Percentiles rank a stretch among this genome's conserved stretches.
These are phyloP conservation scores for Octodon degus DNA, from an alignment of 2,113 vertebrate species.

Conservation along the genomic window DNA sequence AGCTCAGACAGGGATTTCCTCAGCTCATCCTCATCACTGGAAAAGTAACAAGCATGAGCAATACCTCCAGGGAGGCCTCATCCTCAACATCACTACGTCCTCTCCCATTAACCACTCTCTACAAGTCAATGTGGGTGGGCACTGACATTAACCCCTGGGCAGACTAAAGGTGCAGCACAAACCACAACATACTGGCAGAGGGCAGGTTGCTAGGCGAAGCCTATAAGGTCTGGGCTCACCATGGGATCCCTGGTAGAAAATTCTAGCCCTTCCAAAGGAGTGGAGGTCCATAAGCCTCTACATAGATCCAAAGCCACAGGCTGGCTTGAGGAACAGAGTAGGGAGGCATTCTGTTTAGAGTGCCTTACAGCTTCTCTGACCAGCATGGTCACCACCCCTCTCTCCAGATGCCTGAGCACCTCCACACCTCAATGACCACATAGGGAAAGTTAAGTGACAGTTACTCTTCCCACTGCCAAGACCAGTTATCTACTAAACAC, in stretches of 20 bases:
- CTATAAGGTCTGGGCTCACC: not conserved
- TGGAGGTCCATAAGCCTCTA: not conserved
- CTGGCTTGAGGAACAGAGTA: not conserved
- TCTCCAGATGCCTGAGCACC: not conserved
- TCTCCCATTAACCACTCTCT: not conserved
- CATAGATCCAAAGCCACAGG: not conserved
- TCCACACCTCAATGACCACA: conserved; percentile 2
- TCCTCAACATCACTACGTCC: not conserved
- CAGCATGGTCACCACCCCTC: not conserved
- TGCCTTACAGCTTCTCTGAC: not conserved
- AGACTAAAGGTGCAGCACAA: not conserved
- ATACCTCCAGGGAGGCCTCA: conserved; percentile 20
- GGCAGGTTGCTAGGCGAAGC: not conserved
- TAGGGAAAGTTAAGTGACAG: not conserved
- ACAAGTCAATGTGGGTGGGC: not conserved
- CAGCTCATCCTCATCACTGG: conserved; percentile 97
- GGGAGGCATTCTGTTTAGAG: not conserved
- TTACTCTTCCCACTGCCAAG: not conserved
- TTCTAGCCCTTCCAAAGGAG: not conserved
- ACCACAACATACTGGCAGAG: not conserved
- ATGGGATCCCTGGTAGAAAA: not conserved
- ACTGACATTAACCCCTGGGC: not conserved
- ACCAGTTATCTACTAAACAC: conserved; percentile 6
- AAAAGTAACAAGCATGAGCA: conserved; percentile 69
- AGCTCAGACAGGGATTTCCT: conserved; percentile 98